phyloP scores from a whole-genome alignment of 2,888 invertebrate genomes.

The Trichacis sp. region DNA sequence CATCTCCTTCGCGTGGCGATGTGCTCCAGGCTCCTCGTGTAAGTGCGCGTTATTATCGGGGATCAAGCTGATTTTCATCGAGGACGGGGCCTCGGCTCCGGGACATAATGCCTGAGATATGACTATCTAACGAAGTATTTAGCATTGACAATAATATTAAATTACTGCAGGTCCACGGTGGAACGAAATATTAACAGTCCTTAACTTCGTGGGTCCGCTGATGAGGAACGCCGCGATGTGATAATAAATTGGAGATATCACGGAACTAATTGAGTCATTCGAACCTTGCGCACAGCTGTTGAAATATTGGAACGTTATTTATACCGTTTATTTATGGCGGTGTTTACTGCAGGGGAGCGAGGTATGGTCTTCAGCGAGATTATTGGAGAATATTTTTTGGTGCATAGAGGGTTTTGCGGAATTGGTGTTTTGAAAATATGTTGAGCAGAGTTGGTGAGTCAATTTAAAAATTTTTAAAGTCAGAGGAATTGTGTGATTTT shows the following conservation, averaged over 20 bases:
- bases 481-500: too few species aligned
- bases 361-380: too few species aligned
- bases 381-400: too few species aligned
- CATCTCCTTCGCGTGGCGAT: conserved; percentile 14
- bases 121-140: conserved; percentile 52
- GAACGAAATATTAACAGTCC: conserved; percentile 36
- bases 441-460: too few species aligned
- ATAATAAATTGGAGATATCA: conserved; percentile 34
- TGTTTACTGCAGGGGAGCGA: too few species aligned
- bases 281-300: conserved; percentile 22
- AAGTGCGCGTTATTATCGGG: conserved; percentile 33
- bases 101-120: conserved; percentile 45
- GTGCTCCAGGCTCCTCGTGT: conserved; percentile 7
- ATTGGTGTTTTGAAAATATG: too few species aligned
- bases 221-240: conserved; percentile 24
- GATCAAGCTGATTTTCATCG: conserved; percentile 37
- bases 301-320: conserved; percentile 37
- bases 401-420: too few species aligned
- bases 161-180: conserved; percentile 36
- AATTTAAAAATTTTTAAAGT: too few species aligned
- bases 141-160: conserved; percentile 50
- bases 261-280: conserved; percentile 39
- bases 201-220: conserved; percentile 27
- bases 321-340: conserved; percentile 39
- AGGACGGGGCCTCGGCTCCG: conserved; percentile 23